Evolutionary conservation across 1,140 invertebrate species (phyloP), one percentile per base, ranked within the genome.

Genomic region (Helicoverpa armigera): DNA sequence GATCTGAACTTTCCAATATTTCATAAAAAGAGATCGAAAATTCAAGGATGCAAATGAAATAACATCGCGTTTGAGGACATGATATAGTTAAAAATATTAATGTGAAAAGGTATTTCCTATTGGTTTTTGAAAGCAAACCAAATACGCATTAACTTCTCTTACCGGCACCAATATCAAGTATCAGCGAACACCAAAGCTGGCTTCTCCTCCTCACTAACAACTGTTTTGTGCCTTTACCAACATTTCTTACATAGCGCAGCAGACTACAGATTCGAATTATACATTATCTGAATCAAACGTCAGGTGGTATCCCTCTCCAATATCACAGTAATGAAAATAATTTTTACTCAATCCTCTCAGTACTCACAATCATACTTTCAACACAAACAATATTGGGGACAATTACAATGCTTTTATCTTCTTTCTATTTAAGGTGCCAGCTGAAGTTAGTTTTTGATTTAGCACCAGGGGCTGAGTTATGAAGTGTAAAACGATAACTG

Each of bases 31-130:
- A 91, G 80, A 89, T 87, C 86, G 80, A 85, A 86, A 87, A 84
- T 90, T 90, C 83, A 91, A 92, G 90, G 91, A 95, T 94, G 93
- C 92, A 92, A 94, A 94, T 94, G 90, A 95, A 94, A 93, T 85
- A 92, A 91, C 82, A 88, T 88, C 90, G 92, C 88, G 89, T 82
- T 93, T 89, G 91, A 95, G 94, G 94, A 95, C 95, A 95, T 95
- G 94, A 95, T 94, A 95, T 95, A 95, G 94, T 95, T 94, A 94
- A 95, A 94, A 95, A 95, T 91, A 95, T 92, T 94, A 92, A 92
- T 92, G 90, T 94, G 95, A 95, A 95, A 95, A 95, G 95, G 94
- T 95, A 95, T 95, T 91, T 94, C 89, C 92, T 92, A 92, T 93
- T 94, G 92, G 91, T 94, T 94, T 86, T 91, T 90, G 80, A 87